phyloP scores from a whole-genome alignment of 2,888 invertebrate genomes.

The Tipula helvola region DNA sequence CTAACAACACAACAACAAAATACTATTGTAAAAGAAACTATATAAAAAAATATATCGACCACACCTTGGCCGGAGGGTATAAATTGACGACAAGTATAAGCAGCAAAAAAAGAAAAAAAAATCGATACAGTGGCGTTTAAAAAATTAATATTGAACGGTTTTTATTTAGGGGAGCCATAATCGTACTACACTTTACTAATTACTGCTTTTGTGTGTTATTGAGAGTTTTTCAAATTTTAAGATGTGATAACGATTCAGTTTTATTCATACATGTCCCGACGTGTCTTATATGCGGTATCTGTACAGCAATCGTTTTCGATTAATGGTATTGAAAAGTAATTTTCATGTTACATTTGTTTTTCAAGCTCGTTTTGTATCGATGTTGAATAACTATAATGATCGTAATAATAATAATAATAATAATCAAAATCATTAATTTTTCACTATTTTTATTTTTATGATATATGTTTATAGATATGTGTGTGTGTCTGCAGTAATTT shows the following conservation, averaged over 20 bases:
- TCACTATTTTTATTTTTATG: background rate
- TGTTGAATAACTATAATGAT: background rate
- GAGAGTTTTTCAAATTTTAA: background rate
- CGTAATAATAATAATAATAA: background rate
- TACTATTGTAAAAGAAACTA: background rate
- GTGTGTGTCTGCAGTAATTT: background rate
- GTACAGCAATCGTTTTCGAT: background rate
- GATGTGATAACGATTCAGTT: background rate
- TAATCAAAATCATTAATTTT: background rate
- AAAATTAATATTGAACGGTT: background rate
- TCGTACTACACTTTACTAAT: no score
- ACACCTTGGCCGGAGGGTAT: background rate
- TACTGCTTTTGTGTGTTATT: no score
- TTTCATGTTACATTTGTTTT: background rate
- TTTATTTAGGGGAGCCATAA: no score
- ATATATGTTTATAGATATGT: background rate
- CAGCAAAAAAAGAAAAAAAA: background rate
- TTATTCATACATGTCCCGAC: background rate
- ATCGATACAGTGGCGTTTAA: background rate
- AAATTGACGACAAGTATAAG: background rate
- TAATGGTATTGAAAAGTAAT: slow-evolving; percentile 4
- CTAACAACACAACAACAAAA: background rate
- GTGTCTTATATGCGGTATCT: background rate
- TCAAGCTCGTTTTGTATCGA: background rate
- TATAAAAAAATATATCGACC: background rate